These are phyloP conservation scores for Noturus placidus DNA, from an alignment of 2,113 vertebrate species.

Conservation along the genomic window DNA sequence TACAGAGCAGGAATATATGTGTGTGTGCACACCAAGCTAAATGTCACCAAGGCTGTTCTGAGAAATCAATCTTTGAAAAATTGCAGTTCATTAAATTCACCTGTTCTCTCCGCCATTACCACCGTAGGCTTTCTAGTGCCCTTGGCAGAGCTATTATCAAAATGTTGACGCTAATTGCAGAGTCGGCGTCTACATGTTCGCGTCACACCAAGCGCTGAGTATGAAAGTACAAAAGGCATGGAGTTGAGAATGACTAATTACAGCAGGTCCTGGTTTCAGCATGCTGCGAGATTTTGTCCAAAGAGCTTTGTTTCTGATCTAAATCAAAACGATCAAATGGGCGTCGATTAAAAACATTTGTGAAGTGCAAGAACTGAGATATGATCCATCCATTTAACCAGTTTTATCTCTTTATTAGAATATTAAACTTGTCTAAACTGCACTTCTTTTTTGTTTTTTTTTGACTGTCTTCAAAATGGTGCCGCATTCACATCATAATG, in stretches of 20 bases:
- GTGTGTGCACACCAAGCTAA: not conserved
- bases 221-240: not conserved
- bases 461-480: not conserved
- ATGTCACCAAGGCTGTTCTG: slow-evolving; percentile 6
- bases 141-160: slow-evolving; percentile 6
- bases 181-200: not conserved
- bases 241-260: not conserved
- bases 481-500: not conserved
- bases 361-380: not conserved
- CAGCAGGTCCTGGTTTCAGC: not conserved
- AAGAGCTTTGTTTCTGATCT: not conserved
- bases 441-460: not conserved
- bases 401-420: not conserved
- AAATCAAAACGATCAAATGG: not conserved
- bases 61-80: slow-evolving; percentile 4
- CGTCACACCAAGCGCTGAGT: not conserved
- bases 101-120: not conserved
- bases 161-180: slow-evolving; percentile 11
- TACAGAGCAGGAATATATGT: not conserved
- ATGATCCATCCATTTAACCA: not conserved
- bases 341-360: not conserved
- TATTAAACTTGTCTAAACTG: not conserved
- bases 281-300: not conserved
- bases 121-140: not conserved
- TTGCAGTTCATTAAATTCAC: slow-evolving; percentile 18